Conservation (phyloP, 2,888 invertebrate genomes). For the Pseudococcus viburni region DNA sequence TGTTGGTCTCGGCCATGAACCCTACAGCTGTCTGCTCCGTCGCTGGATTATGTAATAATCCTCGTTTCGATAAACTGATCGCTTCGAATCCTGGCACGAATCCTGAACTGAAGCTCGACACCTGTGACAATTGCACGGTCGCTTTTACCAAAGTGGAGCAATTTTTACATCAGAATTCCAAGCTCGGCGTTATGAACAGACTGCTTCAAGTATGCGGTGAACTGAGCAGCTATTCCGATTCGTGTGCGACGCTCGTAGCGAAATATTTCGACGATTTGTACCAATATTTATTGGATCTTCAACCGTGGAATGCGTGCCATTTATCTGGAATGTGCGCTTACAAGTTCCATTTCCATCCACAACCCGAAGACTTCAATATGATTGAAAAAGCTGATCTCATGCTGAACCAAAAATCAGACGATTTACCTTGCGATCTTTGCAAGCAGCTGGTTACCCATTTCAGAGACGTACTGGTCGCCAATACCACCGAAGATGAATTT, state of each 20-base stretch:
- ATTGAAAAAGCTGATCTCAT: neutral
- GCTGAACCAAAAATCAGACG: constrained; percentile 70
- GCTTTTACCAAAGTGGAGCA: constrained; percentile 74
- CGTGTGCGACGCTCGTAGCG: constrained; percentile 82
- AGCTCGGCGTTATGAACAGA: constrained; percentile 76
- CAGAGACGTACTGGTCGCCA: constrained; percentile 84
- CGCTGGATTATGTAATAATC: constrained; percentile 89
- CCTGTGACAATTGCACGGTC: constrained; percentile 74
- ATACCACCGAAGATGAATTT: constrained; percentile 88
- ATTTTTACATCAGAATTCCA: constrained; percentile 74
- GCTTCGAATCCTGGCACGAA: neutral
- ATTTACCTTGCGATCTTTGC: constrained; percentile 88
- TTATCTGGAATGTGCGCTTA: constrained; percentile 81
- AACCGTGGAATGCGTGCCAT: constrained; percentile 80
- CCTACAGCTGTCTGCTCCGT: constrained; percentile 90
- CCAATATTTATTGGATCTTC: constrained; percentile 76
- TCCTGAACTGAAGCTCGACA: constrained; percentile 33
- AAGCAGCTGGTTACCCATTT: constrained; percentile 86
- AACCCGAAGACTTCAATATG: neutral
- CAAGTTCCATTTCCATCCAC: constrained; percentile 66
- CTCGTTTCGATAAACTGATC: constrained; percentile 78
- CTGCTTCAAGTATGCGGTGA: constrained; percentile 78
- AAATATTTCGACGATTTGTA: constrained; percentile 83
- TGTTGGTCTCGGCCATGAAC: constrained; percentile 91
- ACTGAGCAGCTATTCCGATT: constrained; percentile 83